Percentiles rank a stretch among this genome's conserved stretches.
Conservation (phyloP, 2,113 vertebrate genomes). For the Thryonomys swinderianus region DNA sequence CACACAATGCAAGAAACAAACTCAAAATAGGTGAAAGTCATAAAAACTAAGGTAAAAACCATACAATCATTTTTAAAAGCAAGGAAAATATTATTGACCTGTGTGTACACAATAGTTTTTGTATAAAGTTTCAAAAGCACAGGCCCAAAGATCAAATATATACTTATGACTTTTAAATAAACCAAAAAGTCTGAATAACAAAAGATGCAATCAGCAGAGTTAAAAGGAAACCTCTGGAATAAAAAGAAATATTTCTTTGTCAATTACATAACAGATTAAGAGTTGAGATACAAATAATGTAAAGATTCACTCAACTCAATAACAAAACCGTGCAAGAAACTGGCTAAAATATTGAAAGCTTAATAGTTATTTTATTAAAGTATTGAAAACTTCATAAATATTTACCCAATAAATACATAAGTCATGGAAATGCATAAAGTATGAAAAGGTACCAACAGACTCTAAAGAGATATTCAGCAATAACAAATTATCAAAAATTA, state of each 20-base stretch:
- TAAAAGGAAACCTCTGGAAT: neutral
- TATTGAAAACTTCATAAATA: neutral
- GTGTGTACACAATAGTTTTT: neutral
- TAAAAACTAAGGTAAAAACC: neutral
- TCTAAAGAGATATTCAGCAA: rapidly evolving
- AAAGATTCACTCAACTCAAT: neutral
- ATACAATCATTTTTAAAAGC: neutral
- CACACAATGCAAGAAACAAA: neutral
- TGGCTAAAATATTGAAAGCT: neutral
- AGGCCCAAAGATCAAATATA: neutral
- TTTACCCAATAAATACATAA: neutral
- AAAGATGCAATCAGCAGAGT: neutral
- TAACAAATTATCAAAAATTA: neutral
- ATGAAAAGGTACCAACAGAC: neutral
- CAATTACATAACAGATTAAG: neutral
- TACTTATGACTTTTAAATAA: rapidly evolving
- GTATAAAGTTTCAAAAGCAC: neutral
- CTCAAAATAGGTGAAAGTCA: neutral
- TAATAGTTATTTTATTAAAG: too few species aligned
- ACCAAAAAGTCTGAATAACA: neutral
- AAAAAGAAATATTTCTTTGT: neutral
- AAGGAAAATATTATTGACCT: neutral
- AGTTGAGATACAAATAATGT: neutral
- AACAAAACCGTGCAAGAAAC: neutral
- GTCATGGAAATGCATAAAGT: neutral